phyloP scores from a whole-genome alignment of 2,888 invertebrate species.

The Agrochola litura region DNA sequence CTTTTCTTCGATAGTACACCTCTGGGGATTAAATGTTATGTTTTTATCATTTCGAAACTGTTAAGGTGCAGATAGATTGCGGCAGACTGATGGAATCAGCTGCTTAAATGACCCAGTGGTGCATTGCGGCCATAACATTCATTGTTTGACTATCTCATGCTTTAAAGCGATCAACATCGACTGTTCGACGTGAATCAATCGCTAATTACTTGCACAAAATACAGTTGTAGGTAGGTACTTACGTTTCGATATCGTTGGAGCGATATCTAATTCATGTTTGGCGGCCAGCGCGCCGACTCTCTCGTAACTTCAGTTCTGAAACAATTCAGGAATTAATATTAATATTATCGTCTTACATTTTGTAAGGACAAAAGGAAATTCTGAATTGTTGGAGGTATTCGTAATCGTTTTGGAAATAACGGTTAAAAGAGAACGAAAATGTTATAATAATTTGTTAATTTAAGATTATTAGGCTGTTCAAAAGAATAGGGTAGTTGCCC shows the following conservation, averaged over 20 bases:
- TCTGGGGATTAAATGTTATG: too few species aligned
- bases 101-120: background rate
- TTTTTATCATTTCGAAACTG: too few species aligned
- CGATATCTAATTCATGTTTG: slow-evolving; percentile 89
- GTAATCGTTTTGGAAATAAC: background rate
- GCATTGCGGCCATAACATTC: background rate
- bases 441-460: background rate
- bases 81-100: background rate
- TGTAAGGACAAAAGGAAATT: slow-evolving; percentile 7
- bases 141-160: background rate
- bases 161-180: background rate
- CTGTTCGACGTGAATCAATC: background rate
- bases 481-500: background rate
- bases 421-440: background rate
- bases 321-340: slow-evolving; percentile 44
- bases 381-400: slow-evolving; percentile 1
- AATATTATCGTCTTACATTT: slow-evolving; percentile 25
- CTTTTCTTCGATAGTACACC: too few species aligned
- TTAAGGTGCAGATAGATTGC: background rate
- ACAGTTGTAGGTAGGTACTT: slow-evolving; percentile 71
- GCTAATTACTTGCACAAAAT: background rate
- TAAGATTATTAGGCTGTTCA: background rate
- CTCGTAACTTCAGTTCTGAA: slow-evolving; percentile 63
- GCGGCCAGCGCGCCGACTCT: slow-evolving; percentile 77
- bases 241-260: slow-evolving; percentile 89